Base-by-base conservation (phyloP, 2,113 vertebrate genomes). In the Struthidea cinerea region DNA sequence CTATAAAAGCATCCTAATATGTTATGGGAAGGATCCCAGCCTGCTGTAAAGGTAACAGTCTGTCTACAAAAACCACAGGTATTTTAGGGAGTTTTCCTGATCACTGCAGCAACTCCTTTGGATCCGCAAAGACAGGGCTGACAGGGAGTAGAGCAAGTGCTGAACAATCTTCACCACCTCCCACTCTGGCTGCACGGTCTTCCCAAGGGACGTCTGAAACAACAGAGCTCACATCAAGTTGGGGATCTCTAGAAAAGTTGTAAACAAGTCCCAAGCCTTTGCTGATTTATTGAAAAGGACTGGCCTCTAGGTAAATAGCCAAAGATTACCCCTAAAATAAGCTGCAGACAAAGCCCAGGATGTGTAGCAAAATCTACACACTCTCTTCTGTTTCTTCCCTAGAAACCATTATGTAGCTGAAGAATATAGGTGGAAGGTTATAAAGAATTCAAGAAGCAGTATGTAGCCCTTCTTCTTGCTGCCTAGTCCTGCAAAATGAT, bases 51-150 rank as follows among this genome's bases (percentile, higher is more conserved):
- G 80, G 88, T 96, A 86, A 80, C 64, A 47, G 91, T 71, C 84
- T 77, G 41, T 78, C 89, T 1, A 2, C 83, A 84, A 84, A 86
- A 93, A 77, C 21, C 89, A 84, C 89, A 60, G 60, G 56, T 73
- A 83, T 93, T 94, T 95, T 84, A 91, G 60, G 79, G 82, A 87
- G 21, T 64, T 85, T 91, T 95, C 24, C 65, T 89, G 20, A 52
- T 89, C 24, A 2, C 49, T 74, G 50, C 57, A 79, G 33, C 37
- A 81, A 14, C 44, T 60, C 32, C 79, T 92, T 89, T 47, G 79
- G 59, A 55, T 67, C 27, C 22, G 47, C 55, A 44, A 52, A 67
- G 47, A 19, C 52, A 30, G 64, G 52, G 32, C 44, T 78, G 55
- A 68, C 32, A 50, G 56, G 39, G 53, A 74, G 13, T 14, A 50